Evolutionary conservation across 2,888 invertebrate genomes (phyloP).

Genomic region (Ochropleura leucogaster): DNA sequence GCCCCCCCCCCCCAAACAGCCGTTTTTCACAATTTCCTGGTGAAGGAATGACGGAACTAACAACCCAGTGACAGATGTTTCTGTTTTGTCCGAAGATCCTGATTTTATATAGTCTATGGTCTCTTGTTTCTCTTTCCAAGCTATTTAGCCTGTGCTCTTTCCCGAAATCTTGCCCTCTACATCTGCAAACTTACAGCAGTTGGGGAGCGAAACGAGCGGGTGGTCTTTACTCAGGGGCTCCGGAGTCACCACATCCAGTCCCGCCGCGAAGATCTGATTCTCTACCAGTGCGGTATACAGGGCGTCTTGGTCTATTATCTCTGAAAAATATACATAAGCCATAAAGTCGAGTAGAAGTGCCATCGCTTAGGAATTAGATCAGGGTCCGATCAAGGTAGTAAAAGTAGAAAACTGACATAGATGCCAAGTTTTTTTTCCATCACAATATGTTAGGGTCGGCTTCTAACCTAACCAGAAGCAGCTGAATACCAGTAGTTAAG

Average conservation of each 20-base stretch:
- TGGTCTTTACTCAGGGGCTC: slow-evolving; percentile 96
- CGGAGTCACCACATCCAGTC: slow-evolving; percentile 96
- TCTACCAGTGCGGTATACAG: slow-evolving; percentile 93
- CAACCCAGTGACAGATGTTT: neutral
- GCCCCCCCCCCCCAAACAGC: neutral
- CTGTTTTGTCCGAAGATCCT: neutral
- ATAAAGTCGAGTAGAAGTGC: neutral
- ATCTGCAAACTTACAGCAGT: slow-evolving; percentile 92
- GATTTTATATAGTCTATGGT: neutral
- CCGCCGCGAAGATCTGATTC: slow-evolving; percentile 95
- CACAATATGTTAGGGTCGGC: neutral
- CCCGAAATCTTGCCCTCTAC: neutral
- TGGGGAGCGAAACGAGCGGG: slow-evolving; percentile 93
- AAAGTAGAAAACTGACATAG: neutral
- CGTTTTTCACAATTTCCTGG: neutral
- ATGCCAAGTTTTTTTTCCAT: neutral
- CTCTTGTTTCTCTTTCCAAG: no score
- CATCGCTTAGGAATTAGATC: neutral
- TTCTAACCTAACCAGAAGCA: neutral
- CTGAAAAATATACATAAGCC: slow-evolving; percentile 72
- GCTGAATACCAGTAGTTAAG: neutral
- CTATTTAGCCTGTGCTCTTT: neutral
- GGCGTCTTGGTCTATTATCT: slow-evolving; percentile 94
- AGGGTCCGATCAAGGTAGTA: neutral
- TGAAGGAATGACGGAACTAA: neutral